Conservation (phyloP, 2,797 vertebrate species). For the Typhlichthys subterraneus region DNA sequence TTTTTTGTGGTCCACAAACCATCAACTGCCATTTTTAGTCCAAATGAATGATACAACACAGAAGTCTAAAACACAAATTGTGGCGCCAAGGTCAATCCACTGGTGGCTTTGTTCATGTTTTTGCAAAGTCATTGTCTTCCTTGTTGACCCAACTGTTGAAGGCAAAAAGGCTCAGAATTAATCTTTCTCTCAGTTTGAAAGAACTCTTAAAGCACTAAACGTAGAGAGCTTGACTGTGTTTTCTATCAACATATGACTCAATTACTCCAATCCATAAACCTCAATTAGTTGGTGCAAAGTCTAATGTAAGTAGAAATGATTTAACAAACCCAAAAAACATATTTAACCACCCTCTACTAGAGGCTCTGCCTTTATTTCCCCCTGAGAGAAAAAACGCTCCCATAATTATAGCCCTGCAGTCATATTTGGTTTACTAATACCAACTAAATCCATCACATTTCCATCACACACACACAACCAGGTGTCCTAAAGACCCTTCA, state of each 20-base stretch:
- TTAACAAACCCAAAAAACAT: constrained; percentile 29
- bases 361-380: constrained; percentile 37
- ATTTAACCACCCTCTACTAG: constrained; percentile 20
- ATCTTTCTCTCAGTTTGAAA: too few relatives aligned
- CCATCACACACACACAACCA: constrained; percentile 62
- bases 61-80: not conserved
- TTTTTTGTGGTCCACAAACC: constrained; percentile 27
- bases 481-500: constrained; percentile 66
- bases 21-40: not conserved
- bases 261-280: constrained; percentile 8
- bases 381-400: constrained; percentile 55
- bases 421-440: constrained; percentile 59
- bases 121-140: constrained; percentile 2
- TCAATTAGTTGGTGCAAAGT: not conserved
- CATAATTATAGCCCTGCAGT: constrained; percentile 54
- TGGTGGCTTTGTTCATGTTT: not conserved
- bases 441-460: constrained; percentile 58
- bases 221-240: not conserved
- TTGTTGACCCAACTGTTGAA: not conserved
- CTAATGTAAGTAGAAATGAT: constrained; percentile 10
- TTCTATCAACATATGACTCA: constrained; percentile 9
- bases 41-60: constrained; percentile 5
- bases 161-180: not conserved
- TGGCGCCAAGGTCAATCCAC: not conserved
- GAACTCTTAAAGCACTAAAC: too few relatives aligned